Evolutionary conservation across 2,888 invertebrate species (phyloP), one percentile per base, ranked within the genome.

Genomic region (Rhagonycha lutea): DNA sequence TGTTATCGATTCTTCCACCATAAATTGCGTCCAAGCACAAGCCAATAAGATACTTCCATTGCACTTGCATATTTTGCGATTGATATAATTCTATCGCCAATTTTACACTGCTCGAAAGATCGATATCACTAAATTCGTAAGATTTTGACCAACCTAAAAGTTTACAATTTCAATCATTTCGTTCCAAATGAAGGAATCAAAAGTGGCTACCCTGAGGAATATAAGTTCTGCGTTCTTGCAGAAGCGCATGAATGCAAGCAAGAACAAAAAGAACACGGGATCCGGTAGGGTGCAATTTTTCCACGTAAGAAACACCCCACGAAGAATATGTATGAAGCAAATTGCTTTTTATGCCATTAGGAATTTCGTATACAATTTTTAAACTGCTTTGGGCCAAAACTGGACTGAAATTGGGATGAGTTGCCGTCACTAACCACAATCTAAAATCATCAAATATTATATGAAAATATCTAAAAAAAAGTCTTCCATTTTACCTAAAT

Each of bases 181-280:
- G 14, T 18, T 29, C n/a, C 29, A 18, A 68, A 47, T 14, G 14
- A 68, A 14, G 0, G n/a, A 70, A 14, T 14, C 18, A 18, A n/a
- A n/a, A 47, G n/a, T n/a, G 26, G 12, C 28, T 81, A 90, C 91
- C 93, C 90, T 96, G 96, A 0, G 98, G 98, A 81, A 98, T 95
- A 86, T 94, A 99, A 70, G 94, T 95, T 75, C 98, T 90, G 61
- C 99, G 90, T 88, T 99, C 99, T 86, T 95, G 95, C 70, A 97
- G 90, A 12, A 98, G 90, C 0, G 98, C 97, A 86, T 98, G 98
- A 73, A 96, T 90, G 91, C 95, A 94, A 78, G 97, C 94, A 14
- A 98, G 88, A 7, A 95, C 92, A 82, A 98, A 92, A 74, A 94
- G 90, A 70, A 92, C 90, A 79, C 86, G 84, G 0, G 86, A 82